Percentiles rank a stretch among this genome's conserved stretches.
Conservation (phyloP, 2,888 invertebrate genomes). For the Platynereis dumerilii region DNA sequence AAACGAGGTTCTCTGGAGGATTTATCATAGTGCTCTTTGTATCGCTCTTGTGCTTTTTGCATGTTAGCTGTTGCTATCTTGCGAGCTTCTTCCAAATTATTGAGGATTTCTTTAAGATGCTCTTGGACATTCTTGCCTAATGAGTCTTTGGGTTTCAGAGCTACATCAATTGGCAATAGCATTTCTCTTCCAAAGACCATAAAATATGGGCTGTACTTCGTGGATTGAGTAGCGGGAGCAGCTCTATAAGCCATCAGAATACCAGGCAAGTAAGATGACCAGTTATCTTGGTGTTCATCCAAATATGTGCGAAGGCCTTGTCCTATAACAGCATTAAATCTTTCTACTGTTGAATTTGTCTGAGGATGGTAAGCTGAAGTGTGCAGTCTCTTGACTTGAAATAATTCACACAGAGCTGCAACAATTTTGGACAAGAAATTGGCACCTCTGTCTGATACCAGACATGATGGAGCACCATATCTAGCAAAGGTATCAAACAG, state of each 20-base stretch:
- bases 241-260: conserved; percentile 21
- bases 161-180: conserved; percentile 7
- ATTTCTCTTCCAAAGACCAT: conserved; percentile 15
- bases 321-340: conserved; percentile 19
- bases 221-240: conserved; percentile 10
- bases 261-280: conserved; percentile 12
- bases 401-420: conserved; percentile 26
- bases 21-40: conserved; percentile 1
- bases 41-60: neutral
- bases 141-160: conserved; percentile 3
- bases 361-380: conserved; percentile 27
- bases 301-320: conserved; percentile 18
- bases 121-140: neutral
- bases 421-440: conserved; percentile 25
- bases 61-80: neutral
- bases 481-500: conserved; percentile 21
- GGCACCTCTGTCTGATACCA: conserved; percentile 24
- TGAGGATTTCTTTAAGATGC: neutral
- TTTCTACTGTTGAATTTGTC: conserved; percentile 22
- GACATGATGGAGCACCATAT: conserved; percentile 24
- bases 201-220: conserved; percentile 6
- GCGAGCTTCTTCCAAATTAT: neutral
- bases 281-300: conserved; percentile 12
- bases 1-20: neutral
- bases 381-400: conserved; percentile 20